Evolutionary conservation across 2,797 vertebrate species (phyloP).

Genomic region (Mycteria americana): DNA sequence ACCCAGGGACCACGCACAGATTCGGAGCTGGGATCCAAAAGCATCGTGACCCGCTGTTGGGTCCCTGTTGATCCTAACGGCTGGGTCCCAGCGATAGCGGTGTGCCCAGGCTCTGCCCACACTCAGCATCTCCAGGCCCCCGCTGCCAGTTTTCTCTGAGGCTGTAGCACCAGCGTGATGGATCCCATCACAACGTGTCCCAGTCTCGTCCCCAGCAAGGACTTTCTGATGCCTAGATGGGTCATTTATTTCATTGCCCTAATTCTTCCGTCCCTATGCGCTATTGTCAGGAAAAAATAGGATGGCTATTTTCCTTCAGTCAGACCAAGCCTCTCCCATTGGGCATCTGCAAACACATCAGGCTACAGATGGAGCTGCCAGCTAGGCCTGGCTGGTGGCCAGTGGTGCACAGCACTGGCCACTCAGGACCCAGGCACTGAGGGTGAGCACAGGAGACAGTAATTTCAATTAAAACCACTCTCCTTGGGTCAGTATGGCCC

Average conservation of each 20-base stretch:
- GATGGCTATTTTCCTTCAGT: background rate
- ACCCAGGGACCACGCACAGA: accelerated
- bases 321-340: background rate
- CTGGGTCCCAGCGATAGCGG: accelerated
- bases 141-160: accelerated
- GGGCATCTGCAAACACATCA: background rate
- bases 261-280: background rate
- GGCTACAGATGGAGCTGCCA: background rate
- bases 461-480: background rate
- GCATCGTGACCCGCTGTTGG: background rate
- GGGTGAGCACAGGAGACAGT: background rate
- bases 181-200: accelerated
- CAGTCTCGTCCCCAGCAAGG: background rate
- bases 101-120: background rate
- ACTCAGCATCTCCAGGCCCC: accelerated
- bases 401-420: background rate
- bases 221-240: background rate
- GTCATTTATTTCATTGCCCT: background rate
- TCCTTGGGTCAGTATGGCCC: background rate
- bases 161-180: background rate
- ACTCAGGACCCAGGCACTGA: background rate
- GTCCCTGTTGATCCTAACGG: accelerated
- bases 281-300: background rate
- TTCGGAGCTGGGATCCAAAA: background rate
- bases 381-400: background rate